Evolutionary conservation across 2,113 vertebrate genomes (phyloP), one percentile per base, ranked within the genome.

Genomic region (Paramisgurnus dabryanus): DNA sequence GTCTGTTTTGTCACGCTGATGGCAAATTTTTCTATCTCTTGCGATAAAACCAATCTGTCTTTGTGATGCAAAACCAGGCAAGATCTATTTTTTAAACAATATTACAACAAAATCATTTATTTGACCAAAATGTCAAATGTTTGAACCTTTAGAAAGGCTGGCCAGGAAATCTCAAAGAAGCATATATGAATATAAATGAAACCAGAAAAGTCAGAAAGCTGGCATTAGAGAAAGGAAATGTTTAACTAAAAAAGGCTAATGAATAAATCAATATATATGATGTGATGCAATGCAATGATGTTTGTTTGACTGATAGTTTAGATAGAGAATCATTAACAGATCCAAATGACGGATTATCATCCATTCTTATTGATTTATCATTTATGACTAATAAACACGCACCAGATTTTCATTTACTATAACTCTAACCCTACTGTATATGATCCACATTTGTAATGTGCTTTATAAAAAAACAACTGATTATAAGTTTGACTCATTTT

Each of bases 241-340:
- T 58, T 57, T 57, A 27, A 57, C 53, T 41, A 12, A 2, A 12
- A 72, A 69, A 69, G 45, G 45, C 22, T 53, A 70, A 2, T 7
- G 11, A 43, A 43, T 60, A 8, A 73, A 73, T 73, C 39, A 45
- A 13, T 57, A 11, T 5, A 0, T 2, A 6, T 11, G 10, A 49
- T 43, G 55, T n/a, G 13, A 58, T 18, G 55, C 18, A 39, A 73
- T 60, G 53, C 70, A 22, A 58, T 8, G 70, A 53, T 73, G 53
- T 43, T 18, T 12, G 53, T 58, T 4, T 6, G 15, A n/a, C 53
- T 6, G 34, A 71, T 12, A 72, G 53, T 43, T 58, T 2, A 8
- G 39, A 27, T 53, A 60, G 39, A 27, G 55, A 60, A 45, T 73
- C 70, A 60, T 73, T 73, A 45, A 60, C 40, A 4, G 1, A 9